Conservation (phyloP, 2,797 vertebrate species). For the Premnoplex brunnescens region DNA sequence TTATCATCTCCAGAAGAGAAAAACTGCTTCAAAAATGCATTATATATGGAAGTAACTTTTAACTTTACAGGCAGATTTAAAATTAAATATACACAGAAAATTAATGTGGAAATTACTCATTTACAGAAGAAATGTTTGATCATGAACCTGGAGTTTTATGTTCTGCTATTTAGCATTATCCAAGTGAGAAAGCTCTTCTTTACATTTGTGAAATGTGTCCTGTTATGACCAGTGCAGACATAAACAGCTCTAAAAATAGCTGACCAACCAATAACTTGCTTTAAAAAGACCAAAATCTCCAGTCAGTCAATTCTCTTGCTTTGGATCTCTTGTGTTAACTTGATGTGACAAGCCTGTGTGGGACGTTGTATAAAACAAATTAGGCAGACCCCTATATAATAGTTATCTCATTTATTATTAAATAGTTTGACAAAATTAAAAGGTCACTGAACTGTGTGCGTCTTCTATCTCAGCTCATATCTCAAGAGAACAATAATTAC, state of each 20-base stretch:
- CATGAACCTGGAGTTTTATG: background rate
- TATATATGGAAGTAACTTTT: background rate
- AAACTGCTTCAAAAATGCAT: background rate
- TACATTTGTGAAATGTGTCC: background rate
- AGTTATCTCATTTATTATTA: background rate
- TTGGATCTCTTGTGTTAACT: background rate
- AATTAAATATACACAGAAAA: background rate
- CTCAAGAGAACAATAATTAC: background rate
- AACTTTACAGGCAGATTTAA: background rate
- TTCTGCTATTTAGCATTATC: background rate
- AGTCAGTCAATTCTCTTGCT: background rate
- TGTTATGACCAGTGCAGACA: background rate
- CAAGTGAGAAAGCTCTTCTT: background rate
- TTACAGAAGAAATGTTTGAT: background rate
- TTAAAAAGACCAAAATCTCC: background rate
- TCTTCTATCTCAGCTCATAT: background rate
- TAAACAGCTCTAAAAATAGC: background rate
- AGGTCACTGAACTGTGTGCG: fast-evolving
- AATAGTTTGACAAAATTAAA: background rate
- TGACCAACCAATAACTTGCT: background rate
- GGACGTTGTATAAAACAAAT: background rate
- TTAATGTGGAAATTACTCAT: background rate
- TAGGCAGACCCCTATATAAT: background rate
- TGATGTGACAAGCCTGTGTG: fast-evolving
- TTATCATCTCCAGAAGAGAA: background rate